A percentile compares a stretch with the other conserved stretches of the same genome.
These are phyloP conservation scores for Cheilosia grossa DNA, from an alignment of 2,888 invertebrate genomes.

Conservation along the genomic window DNA sequence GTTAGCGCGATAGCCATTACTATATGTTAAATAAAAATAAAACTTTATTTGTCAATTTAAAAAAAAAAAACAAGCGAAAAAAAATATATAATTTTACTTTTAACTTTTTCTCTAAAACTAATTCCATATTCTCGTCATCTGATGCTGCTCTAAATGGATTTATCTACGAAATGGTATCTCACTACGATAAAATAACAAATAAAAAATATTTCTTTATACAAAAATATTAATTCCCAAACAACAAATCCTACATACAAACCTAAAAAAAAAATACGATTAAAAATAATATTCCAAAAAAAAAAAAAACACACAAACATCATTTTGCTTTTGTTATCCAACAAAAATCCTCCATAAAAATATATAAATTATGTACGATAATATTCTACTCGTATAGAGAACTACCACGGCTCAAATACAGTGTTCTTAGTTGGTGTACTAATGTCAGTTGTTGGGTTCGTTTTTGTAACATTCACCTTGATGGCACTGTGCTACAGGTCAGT, in stretches of 20 bases:
- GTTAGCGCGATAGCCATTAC: constrained; percentile 15
- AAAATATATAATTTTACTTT: constrained; percentile 42
- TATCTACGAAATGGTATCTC: constrained; percentile 63
- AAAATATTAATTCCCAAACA: constrained; percentile 26
- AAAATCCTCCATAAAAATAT: constrained; percentile 25
- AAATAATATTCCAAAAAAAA: not conserved
- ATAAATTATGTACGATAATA: constrained; percentile 47
- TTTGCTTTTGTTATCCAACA: constrained; percentile 22
- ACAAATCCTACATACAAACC: constrained; percentile 28
- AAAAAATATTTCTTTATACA: constrained; percentile 34
- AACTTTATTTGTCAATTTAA: constrained; percentile 54
- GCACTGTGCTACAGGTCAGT: constrained; percentile 99
- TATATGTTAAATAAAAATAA: constrained; percentile 64
- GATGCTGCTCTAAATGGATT: constrained; percentile 66
- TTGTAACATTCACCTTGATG: constrained; percentile 99
- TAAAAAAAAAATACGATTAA: constrained; percentile 16
- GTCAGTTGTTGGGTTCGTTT: constrained; percentile 99
- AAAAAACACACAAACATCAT: constrained; percentile 6
- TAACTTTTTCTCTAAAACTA: constrained; percentile 66
- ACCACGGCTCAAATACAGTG: constrained; percentile 98
- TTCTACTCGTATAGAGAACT: constrained; percentile 90
- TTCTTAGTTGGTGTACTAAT: constrained; percentile 98
- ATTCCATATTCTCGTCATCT: constrained; percentile 66
- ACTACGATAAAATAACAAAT: constrained; percentile 35
- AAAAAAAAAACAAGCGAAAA: constrained; percentile 15